Evolutionary conservation across 2,113 vertebrate species (phyloP), one percentile per base, ranked within the genome.

Genomic region (Calidris pygmaea): DNA sequence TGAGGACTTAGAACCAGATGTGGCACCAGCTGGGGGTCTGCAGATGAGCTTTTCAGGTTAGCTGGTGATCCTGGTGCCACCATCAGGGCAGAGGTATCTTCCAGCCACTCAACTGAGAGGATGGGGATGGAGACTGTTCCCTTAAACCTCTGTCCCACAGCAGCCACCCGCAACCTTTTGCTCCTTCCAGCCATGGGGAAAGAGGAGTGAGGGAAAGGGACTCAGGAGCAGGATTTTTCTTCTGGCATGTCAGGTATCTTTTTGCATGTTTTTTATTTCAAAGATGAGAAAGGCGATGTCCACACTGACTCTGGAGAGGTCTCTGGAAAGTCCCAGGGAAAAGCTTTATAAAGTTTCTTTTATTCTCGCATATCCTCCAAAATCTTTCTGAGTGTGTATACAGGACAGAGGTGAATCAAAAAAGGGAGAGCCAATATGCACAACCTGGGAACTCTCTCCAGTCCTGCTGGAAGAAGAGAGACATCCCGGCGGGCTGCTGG

Each of bases 81-180:
- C 12, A 2, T n/a, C 22, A 15, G 24, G 53, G 35, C 14, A 63
- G 43, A 21, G 48, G 4, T 1, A 1, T 29, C 39, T 80, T 65
- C 79, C 76, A 80, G 0, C 5, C 30, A 0, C 3, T 8, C n/a
- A 22, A 0, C 48, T 48, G 70, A 45, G 62, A 52, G 74, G 10
- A 34, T 14, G 48, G 35, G n/a, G 39, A 53, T 82, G 66, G 27
- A 41, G 21, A 16, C 34, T 3, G 0, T 35, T 45, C 68, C 32
- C 55, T 18, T 27, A 75, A 66, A 14, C 48, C n/a, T 52, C 50
- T 14, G 47, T 22, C 65, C 30, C 21, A 7, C 53, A 35, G 29
- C n/a, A 41, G 65, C 37, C 18, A 7, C 39, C 56, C 1, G 1
- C 41, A 53, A 45, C 32, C 26, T n/a, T 53, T 32, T 0, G 5